A percentile compares a stretch with the other conserved stretches of the same genome.
These are phyloP conservation scores for Cynopterus sphinx DNA, from an alignment of 2,797 vertebrate genomes.

Conservation along the genomic window DNA sequence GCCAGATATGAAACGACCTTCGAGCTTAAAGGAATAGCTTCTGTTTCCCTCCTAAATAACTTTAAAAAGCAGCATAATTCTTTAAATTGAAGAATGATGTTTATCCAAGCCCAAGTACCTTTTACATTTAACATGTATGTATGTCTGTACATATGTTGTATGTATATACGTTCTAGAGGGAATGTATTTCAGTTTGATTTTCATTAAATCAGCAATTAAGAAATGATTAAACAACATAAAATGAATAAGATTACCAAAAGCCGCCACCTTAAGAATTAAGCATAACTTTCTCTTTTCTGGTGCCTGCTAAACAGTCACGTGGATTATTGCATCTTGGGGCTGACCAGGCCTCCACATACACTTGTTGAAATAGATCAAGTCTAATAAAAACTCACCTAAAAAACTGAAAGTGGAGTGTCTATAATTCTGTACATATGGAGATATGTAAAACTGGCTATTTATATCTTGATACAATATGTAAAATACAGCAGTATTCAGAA, in stretches of 20 bases:
- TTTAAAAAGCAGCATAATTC: slow-evolving; percentile 22
- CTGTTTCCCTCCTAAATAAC: slow-evolving; percentile 19
- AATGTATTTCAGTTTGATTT: not conserved
- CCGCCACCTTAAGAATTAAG: not conserved
- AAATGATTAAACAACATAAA: slow-evolving; percentile 17
- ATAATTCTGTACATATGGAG: not conserved
- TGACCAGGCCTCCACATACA: not conserved
- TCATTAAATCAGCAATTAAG: not conserved
- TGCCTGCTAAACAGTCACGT: not conserved
- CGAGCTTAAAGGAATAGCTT: slow-evolving; percentile 22
- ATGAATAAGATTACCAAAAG: not conserved
- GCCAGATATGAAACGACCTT: slow-evolving; percentile 55
- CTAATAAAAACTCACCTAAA: slow-evolving; percentile 16
- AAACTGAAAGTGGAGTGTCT: not conserved
- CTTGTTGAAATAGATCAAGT: not conserved
- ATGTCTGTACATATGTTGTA: too few relatives aligned
- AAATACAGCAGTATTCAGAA: not conserved
- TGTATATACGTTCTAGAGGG: not conserved
- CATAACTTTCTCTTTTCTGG: not conserved
- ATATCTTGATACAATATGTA: not conserved
- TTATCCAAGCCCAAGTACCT: not conserved
- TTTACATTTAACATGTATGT: not conserved
- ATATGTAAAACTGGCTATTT: not conserved
- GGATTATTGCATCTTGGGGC: not conserved
- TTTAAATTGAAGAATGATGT: slow-evolving; percentile 2